Evolutionary conservation across 2,113 vertebrate genomes (phyloP).

Genomic region (Proterorhinus semilunaris): DNA sequence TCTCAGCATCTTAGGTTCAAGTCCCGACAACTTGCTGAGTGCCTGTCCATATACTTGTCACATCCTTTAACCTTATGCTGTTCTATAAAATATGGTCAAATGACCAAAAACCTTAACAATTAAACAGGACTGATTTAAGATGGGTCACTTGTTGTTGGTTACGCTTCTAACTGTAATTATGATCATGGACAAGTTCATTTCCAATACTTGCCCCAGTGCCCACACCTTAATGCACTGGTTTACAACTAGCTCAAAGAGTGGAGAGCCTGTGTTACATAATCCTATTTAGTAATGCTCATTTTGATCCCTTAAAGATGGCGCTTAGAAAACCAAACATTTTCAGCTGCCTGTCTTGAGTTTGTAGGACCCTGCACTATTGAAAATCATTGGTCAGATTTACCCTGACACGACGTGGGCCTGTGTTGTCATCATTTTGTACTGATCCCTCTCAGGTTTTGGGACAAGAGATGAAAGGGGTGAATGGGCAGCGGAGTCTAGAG

Average conservation of each 20-base stretch:
- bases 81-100: no score
- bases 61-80: no score
- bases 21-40: no score
- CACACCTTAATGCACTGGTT: neutral
- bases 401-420: slow-evolving; percentile 44
- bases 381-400: slow-evolving; percentile 73
- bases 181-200: no score
- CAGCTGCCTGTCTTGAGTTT: neutral
- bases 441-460: slow-evolving; percentile 48
- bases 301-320: neutral
- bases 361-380: slow-evolving; percentile 34
- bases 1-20: no score
- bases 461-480: slow-evolving; percentile 33
- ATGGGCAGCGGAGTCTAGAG: slow-evolving; percentile 27
- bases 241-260: no score
- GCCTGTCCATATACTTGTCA: no score
- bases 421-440: slow-evolving; percentile 63
- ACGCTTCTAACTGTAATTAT: no score
- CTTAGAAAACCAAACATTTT: neutral
- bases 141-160: no score
- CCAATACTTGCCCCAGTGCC: neutral
- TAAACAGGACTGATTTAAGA: no score
- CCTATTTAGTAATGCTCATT: neutral
- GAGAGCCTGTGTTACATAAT: neutral
- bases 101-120: no score